Evolutionary conservation across 2,113 vertebrate species (phyloP), one percentile per base, ranked within the genome.

Genomic region (Pseudorasbora parva): DNA sequence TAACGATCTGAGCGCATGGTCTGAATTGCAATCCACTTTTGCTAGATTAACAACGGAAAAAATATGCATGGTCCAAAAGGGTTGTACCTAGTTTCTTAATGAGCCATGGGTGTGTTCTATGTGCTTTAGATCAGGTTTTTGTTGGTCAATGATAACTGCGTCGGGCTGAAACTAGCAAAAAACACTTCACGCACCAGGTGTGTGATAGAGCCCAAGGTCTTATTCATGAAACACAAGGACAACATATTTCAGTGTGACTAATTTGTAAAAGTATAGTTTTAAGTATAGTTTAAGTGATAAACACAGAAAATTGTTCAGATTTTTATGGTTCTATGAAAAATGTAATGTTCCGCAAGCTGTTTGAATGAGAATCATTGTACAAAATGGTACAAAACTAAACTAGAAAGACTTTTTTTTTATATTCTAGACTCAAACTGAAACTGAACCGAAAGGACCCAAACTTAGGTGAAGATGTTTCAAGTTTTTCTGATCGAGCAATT

Each of bases 401-500:
- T 15, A 14, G n/a, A 77, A 23, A 77, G 33, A 59, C 54, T 3
- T 57, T n/a, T 64, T 73, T 74, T 19, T 30, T 27, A 49, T 15
- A 49, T 49, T 15, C 23, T 51, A 30, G 57, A 62, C 59, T 79
- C n/a, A 5, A 62, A 45, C 23, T 47, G 41, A 64, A 78, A 78
- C 57, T 62, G 45, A 64, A n/a, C 23, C 10, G 23, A 69, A 54
- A 81, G 47, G 6, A 69, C 25, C 12, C 3, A 56, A 68, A 56
- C 47, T 71, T 81, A 68, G 78, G 23, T 66, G 25, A 49, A 49
- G 60, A 66, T 51, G 19, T 69, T 81, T 71, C 64, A 71, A 69
- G 47, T 66, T 49, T 74, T 69, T 54, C 79, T 54, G 79, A 81
- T 54, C 19, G 49, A 68, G 45, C 64, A 12, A 56, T 81, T 81